Percentiles rank a stretch among this genome's conserved stretches.
phyloP scores from a whole-genome alignment of 1,140 invertebrate species.

The Atta colombica region DNA sequence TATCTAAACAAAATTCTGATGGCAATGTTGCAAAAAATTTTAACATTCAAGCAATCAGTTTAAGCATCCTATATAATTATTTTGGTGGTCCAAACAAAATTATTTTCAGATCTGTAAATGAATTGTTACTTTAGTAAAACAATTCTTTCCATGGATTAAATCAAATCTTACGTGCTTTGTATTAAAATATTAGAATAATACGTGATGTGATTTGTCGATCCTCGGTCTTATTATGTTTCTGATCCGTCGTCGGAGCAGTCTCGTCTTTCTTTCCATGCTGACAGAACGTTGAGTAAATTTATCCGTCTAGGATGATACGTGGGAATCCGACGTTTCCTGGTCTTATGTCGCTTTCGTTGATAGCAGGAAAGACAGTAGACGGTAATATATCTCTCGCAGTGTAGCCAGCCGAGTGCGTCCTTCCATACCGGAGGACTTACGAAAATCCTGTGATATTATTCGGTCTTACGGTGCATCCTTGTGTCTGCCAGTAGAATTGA shows the following conservation, averaged over 20 bases:
- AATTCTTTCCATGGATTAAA: too few species aligned
- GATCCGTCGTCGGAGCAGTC: constrained; percentile 13
- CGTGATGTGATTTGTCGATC: constrained; percentile 48
- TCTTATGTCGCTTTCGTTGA: constrained; percentile 57
- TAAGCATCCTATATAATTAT: too few species aligned
- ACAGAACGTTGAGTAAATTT: constrained; percentile 63
- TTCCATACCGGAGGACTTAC: constrained; percentile 35
- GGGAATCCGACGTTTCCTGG: constrained; percentile 49
- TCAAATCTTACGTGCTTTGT: constrained; percentile 15
- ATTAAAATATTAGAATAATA: constrained; percentile 14
- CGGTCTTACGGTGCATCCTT: constrained; percentile 38
- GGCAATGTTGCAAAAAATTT: too few species aligned
- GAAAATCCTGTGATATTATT: constrained; percentile 53
- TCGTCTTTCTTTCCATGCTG: constrained; percentile 55
- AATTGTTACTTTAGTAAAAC: too few species aligned
- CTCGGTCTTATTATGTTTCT: constrained; percentile 24
- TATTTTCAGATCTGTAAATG: too few species aligned
- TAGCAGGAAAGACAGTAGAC: constrained; percentile 43
- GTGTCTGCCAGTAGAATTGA: constrained; percentile 36
- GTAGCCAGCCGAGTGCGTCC: constrained; percentile 2
- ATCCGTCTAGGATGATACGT: constrained; percentile 58
- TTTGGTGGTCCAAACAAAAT: too few species aligned
- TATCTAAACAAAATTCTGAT: too few species aligned
- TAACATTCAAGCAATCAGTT: too few species aligned
- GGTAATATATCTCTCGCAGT: constrained; percentile 45